phyloP scores from a whole-genome alignment of 2,797 vertebrate genomes.

The Glossophaga mutica region DNA sequence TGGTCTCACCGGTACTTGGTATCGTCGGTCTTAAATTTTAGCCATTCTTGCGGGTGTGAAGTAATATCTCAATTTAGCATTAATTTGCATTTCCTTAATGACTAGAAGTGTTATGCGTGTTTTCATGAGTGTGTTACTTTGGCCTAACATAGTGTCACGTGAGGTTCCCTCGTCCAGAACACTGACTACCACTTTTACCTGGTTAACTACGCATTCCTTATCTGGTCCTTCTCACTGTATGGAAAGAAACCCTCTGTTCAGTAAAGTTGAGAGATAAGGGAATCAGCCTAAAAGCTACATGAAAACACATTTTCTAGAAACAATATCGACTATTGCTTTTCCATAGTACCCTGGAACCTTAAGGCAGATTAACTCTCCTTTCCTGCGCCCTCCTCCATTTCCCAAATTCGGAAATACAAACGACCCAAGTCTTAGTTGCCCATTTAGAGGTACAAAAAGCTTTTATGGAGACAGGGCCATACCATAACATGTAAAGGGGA shows the following conservation, averaged over 20 bases:
- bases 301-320: background rate
- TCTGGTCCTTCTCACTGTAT: background rate
- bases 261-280: background rate
- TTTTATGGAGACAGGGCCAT: background rate
- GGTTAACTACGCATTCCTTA: background rate
- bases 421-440: background rate
- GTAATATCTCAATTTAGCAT: background rate
- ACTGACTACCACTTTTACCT: background rate
- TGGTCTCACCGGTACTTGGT: background rate
- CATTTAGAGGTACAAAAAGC: background rate
- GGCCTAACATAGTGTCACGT: background rate
- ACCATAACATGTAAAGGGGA: slow-evolving; percentile 6
- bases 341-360: background rate
- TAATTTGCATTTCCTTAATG: background rate
- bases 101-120: background rate
- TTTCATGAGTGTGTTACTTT: background rate
- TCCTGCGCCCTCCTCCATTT: background rate
- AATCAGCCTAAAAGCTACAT: background rate
- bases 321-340: background rate
- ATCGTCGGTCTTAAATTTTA: background rate
- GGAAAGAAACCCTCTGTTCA: background rate
- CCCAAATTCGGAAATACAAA: background rate
- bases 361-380: background rate
- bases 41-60: background rate
- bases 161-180: background rate